Evolutionary conservation across 92 coral and sea anemone genomes (phyloP).

Genomic region (Muricea muricata): DNA sequence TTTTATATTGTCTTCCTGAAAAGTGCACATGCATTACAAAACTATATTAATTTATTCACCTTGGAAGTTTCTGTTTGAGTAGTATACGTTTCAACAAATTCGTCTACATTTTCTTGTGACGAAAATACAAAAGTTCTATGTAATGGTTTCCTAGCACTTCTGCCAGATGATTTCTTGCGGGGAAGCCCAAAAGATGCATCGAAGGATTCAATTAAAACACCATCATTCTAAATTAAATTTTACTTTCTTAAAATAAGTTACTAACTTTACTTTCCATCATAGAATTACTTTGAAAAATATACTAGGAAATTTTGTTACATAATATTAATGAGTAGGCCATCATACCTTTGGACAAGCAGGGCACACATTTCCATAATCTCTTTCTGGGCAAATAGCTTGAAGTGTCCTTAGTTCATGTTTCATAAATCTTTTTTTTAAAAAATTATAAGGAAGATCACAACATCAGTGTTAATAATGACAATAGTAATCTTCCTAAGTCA

Average conservation of each 20-base stretch:
- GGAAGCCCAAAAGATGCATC: constrained; percentile 30
- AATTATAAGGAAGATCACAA: neutral
- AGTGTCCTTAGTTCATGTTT: too few relatives aligned
- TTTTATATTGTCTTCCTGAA: too few relatives aligned
- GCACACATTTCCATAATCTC: constrained; percentile 7
- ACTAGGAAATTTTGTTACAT: too few relatives aligned
- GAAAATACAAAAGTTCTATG: neutral
- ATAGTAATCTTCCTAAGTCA: neutral
- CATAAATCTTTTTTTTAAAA: neutral
- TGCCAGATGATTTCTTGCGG: neutral
- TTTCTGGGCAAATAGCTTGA: too few relatives aligned
- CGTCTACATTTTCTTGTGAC: neutral
- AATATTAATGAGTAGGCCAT: too few relatives aligned
- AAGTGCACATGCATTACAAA: too few relatives aligned
- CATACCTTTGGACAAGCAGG: neutral
- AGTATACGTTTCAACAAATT: neutral
- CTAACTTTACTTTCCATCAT: neutral
- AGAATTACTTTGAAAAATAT: neutral
- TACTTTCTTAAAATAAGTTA: neutral
- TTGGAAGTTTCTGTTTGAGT: neutral
- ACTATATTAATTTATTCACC: too few relatives aligned
- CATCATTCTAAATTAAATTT: neutral
- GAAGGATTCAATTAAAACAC: constrained; percentile 5
- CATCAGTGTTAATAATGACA: neutral
- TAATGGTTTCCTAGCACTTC: neutral